Base-by-base conservation (phyloP, 2,888 invertebrate species). In the Sialis lutaria region DNA sequence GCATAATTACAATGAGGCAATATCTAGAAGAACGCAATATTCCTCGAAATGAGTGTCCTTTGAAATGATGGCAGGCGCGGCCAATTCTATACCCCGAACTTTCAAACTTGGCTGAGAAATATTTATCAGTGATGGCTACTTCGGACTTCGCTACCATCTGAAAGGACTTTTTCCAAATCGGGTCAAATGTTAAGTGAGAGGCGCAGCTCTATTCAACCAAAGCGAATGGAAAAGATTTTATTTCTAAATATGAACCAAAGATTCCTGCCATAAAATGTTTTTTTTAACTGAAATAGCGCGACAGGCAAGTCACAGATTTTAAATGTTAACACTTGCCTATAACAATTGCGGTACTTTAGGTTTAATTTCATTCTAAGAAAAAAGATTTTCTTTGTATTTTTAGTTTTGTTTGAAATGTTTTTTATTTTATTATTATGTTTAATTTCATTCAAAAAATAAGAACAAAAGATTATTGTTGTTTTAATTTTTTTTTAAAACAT, bases 201-300 rank as follows among this genome's bases (percentile, higher is more conserved):
- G 49, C 52, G 53, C 44, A 53, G 52, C 51, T 52, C 51, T 9
- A 44, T 48, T 31, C 10, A 40, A 31, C 45, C 32, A 39, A 54
- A 54, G 50, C 42, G 55, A 49, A 54, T 55, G 50, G 54, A 52
- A 53, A 56, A 55, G 50, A 44, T 54, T 52, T 53, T 54, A 54
- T 53, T 54, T 55, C 52, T 55, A 53, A 54, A 55, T 52, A 51
- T 53, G 47, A 55, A 55, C 51, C 52, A 53, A 39, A 53, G 51
- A 50, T 54, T 52, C 45, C 33, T 53, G 42, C 39, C 37, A 49
- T 53, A 52, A 52, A 50, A 46, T 50, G 22, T 13, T 31, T n/a
- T 31, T 45, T 45, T 34, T 22, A 2, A 22, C 22, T 22, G 22
- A 22, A 22, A 22, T 22, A 22, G 22, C 22, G 22, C 22, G 22